Base-by-base conservation (phyloP, 1,140 invertebrate species). In the Tigriopus japonicus region DNA sequence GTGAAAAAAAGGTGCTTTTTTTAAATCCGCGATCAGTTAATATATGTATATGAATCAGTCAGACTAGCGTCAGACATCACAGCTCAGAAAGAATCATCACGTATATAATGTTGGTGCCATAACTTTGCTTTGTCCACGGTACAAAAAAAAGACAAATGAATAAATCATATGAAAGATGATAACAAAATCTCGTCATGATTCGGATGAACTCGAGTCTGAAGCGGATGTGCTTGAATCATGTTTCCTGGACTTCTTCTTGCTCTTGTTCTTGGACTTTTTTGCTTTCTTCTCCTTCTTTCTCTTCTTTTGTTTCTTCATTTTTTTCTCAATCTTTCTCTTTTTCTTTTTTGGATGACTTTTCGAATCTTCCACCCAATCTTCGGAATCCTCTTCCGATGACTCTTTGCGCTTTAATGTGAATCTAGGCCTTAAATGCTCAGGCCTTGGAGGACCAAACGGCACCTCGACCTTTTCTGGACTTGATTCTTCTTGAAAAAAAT, bases 201-300 rank as follows among this genome's bases (percentile, higher is more conserved):
- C 28, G 28, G 3, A 5, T 35, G 28, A 3, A 35, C 28, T 35
- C 3, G 45, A 49, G 10, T 15, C n/a, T 2, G 45, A 17, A 23
- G 56, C 28, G 15, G 23, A 41, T 13, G 28, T 14, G 42, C 6
- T 23, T 2, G 23, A 35, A 17, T 58, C 17, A 23, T 42, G 23
- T 42, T 58, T 58, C 40, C n/a, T 58, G 23, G 17, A 40, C 35
- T 58, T 42, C 40, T 58, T 60, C 21, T 54, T 61, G 10, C 42
- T 56, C 51, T 61, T 61, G 6, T 55, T 54, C 35, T 61, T 61
- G 42, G 24, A 54, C 40, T 61, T 59, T 24, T 17, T 59, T 2
- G 14, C 3, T 59, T 59, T 49, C 43, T 59, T 59, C 15, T 49
- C 49, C 41, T 59, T 56, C 51, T 61, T 61, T 23, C 53, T 54